A percentile compares a stretch with the other conserved stretches of the same genome.
These are phyloP conservation scores for Tachyglossus aculeatus DNA, from an alignment of 2,797 vertebrate genomes.

Conservation along the genomic window DNA sequence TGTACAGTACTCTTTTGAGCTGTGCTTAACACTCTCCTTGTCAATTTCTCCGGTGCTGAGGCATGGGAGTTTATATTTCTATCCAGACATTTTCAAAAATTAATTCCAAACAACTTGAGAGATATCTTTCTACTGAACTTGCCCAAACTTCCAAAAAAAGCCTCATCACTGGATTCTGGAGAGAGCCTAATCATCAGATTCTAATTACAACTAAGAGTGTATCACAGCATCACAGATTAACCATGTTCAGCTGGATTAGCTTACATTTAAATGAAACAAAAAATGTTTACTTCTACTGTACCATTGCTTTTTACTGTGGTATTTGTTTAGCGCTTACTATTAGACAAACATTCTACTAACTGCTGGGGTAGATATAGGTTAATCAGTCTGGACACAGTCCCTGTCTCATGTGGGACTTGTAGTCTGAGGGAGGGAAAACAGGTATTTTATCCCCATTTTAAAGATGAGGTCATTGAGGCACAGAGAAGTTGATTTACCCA, in stretches of 20 bases:
- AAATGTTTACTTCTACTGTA: too few relatives aligned
- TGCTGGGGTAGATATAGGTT: too few relatives aligned
- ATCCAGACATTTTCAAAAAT: constrained; percentile 9
- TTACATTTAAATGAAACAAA: too few relatives aligned
- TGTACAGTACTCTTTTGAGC: neutral
- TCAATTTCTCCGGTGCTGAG: neutral
- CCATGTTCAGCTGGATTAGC: neutral
- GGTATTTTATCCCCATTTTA: too few relatives aligned
- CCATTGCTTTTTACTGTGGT: too few relatives aligned
- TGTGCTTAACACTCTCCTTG: neutral
- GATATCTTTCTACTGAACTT: neutral
- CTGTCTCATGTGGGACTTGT: too few relatives aligned
- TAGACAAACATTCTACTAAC: too few relatives aligned
- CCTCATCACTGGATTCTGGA: neutral
- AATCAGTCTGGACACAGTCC: too few relatives aligned
- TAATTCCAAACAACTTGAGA: neutral
- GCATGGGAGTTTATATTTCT: neutral
- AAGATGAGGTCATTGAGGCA: too few relatives aligned
- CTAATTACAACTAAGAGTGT: neutral
- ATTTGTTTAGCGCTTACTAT: too few relatives aligned
- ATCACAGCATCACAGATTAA: neutral
- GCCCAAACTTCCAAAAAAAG: neutral
- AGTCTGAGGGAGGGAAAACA: too few relatives aligned
- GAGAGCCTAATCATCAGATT: neutral
- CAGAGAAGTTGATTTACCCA: too few relatives aligned